Conservation (phyloP, 2,797 vertebrate genomes). For the Sebastes ruberrimus region DNA sequence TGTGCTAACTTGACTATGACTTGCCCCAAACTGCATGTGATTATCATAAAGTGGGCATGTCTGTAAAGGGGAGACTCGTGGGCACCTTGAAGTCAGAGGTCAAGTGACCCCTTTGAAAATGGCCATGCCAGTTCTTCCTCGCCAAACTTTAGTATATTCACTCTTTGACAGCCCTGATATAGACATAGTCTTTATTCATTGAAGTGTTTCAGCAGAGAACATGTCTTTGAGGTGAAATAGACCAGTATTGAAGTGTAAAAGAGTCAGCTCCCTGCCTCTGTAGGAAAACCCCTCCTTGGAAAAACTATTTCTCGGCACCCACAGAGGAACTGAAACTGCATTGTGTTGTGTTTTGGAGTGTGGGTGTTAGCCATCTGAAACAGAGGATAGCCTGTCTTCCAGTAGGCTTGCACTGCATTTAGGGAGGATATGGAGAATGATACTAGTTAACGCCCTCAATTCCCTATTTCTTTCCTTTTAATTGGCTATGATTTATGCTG, state of each 20-base stretch:
- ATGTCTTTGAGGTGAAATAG: neutral
- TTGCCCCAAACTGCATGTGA: too few relatives aligned
- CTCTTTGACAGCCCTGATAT: too few relatives aligned
- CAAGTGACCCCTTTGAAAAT: too few relatives aligned
- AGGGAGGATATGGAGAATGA: neutral
- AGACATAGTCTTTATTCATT: neutral
- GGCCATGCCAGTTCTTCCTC: too few relatives aligned
- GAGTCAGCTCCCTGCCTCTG: conserved; percentile 6
- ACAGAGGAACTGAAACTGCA: conserved; percentile 67
- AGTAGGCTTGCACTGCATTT: conserved; percentile 3
- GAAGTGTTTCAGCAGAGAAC: neutral
- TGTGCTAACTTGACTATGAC: too few relatives aligned
- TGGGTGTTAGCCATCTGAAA: conserved; percentile 59
- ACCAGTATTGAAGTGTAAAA: neutral
- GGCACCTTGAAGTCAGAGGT: too few relatives aligned
- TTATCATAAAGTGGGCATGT: too few relatives aligned
- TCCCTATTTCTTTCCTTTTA: neutral
- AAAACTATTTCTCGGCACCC: conserved; percentile 56
- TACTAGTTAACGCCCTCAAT: neutral
- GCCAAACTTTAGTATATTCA: too few relatives aligned
- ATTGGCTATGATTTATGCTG: neutral
- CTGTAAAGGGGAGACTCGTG: too few relatives aligned
- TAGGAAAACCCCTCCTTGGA: conserved; percentile 65
- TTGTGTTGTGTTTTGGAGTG: conserved; percentile 68
- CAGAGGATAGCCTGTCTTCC: conserved; percentile 66